These are phyloP conservation scores for Lepus timidus DNA, from an alignment of 2,113 vertebrate genomes.

Conservation along the genomic window DNA sequence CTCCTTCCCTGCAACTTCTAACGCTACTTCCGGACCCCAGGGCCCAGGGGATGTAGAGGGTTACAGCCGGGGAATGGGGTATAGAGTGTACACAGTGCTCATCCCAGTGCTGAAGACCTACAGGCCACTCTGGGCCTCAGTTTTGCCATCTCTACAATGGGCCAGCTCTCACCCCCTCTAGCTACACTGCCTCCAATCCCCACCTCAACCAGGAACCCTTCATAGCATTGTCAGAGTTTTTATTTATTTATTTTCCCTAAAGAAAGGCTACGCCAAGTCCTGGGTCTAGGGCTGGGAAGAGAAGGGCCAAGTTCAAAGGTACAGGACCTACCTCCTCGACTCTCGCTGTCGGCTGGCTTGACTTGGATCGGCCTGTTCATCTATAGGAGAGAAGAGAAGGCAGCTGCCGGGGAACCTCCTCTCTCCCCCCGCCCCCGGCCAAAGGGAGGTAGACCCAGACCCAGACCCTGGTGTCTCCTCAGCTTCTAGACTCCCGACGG, in stretches of 20 bases:
- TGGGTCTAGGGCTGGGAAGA: not conserved
- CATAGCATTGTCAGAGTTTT: not conserved
- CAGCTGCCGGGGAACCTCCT: conserved; percentile 45
- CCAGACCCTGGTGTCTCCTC: not conserved
- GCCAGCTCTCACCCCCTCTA: not conserved
- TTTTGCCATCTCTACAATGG: not conserved
- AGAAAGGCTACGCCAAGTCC: not conserved
- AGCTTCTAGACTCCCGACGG: not conserved
- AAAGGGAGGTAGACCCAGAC: not conserved
- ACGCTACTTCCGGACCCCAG: not conserved
- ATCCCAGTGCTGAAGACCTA: not conserved
- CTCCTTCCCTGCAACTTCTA: not conserved
- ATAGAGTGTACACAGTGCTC: not conserved
- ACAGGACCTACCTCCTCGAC: conserved; percentile 92
- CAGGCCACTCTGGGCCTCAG: not conserved
- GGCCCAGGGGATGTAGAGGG: not conserved
- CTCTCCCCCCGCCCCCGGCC: not conserved
- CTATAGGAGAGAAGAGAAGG: conserved; percentile 85
- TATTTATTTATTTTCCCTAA: not conserved
- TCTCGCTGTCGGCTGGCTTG: conserved; percentile 97
- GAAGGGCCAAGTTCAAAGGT: not conserved
- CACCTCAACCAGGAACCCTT: not conserved
- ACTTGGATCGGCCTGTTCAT: conserved; percentile 98
- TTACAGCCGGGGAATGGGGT: no score
- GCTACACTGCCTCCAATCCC: not conserved